These are phyloP conservation scores for Macroglossus sobrinus DNA, from an alignment of 2,113 vertebrate species.

Conservation along the genomic window DNA sequence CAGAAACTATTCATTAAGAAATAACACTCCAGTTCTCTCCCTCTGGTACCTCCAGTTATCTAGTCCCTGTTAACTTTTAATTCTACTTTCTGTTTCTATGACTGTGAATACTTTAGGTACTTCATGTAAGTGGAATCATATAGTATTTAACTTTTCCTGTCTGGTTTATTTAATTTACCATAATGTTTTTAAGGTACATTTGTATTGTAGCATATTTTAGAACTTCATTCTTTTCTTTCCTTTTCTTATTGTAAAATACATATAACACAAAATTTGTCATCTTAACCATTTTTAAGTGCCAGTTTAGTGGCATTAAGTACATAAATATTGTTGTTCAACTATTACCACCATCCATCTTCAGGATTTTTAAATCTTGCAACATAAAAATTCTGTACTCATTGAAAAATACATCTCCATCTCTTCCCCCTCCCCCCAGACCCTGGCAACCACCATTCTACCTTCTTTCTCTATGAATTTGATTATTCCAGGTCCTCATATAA, in stretches of 20 bases:
- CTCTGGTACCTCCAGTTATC: not conserved
- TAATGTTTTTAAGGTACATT: not conserved
- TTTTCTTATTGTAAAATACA: not conserved
- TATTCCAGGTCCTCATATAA: not conserved
- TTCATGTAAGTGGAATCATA: not conserved
- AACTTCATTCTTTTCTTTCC: not conserved
- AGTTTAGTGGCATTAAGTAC: not conserved
- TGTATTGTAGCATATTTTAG: not conserved
- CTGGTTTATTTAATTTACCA: not conserved
- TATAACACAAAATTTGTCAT: not conserved
- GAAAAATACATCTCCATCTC: not conserved
- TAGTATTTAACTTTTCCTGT: not conserved
- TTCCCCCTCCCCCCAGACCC: not conserved
- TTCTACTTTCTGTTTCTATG: not conserved
- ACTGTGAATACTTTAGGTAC: not conserved
- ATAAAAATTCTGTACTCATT: not conserved
- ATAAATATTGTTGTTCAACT: not conserved
- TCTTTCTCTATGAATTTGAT: not conserved
- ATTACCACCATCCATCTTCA: not conserved
- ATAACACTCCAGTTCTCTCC: not conserved
- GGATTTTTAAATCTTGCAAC: not conserved
- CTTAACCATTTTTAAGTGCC: not conserved
- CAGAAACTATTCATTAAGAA: not conserved
- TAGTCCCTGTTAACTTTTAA: rapidly evolving
- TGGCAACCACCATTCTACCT: not conserved